Evolutionary conservation across 64 coral and sea anemone genomes (phyloP), one percentile per base, ranked within the genome.

Genomic region (Pocillopora verrucosa): DNA sequence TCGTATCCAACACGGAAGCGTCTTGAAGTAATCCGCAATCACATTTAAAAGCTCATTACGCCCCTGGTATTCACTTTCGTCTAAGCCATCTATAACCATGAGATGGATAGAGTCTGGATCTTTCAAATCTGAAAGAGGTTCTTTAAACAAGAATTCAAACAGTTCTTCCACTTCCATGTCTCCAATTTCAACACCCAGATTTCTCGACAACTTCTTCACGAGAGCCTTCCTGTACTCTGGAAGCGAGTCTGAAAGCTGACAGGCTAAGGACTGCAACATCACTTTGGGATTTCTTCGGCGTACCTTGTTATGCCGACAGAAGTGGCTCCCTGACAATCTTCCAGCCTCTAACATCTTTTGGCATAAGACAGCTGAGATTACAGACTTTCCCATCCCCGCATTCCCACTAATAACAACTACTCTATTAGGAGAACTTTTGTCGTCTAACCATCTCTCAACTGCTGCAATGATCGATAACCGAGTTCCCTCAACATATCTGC

Each of bases 371-470:
- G 88, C 88, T 20, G 92, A 81, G n/a, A 94, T 37, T 69, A 86
- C 81, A n/a, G 92, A 94, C 36, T 94, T 94, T 7, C 92, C 92
- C 30, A 94, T 61, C 22, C 92, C 92, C 17, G 88, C 80, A 59
- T 83, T 69, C 7, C 88, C 92, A 30, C 26, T 78, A 60, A 94
- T 61, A 35, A 90, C 68, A 36, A 90, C 36, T 59, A 83, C 69
- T 36, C 36, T 45, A 36, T 72, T 81, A n/a, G 69, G 78, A 34
- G 65, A 82, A 11, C 60, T 15, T 82, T 73, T 79, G 60, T 36
- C 22, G 4, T 90, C 9, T 58, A 90, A 72, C 36, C 35, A 59
- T 5, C 81, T 77, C 88, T 62, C 69, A 9, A 90, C 20, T 74
- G 73, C 22, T 20, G 70, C 78, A 17, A 90, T 13, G 12, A 90